Conservation (phyloP, 1,140 invertebrate species). For the Mya arenaria region DNA sequence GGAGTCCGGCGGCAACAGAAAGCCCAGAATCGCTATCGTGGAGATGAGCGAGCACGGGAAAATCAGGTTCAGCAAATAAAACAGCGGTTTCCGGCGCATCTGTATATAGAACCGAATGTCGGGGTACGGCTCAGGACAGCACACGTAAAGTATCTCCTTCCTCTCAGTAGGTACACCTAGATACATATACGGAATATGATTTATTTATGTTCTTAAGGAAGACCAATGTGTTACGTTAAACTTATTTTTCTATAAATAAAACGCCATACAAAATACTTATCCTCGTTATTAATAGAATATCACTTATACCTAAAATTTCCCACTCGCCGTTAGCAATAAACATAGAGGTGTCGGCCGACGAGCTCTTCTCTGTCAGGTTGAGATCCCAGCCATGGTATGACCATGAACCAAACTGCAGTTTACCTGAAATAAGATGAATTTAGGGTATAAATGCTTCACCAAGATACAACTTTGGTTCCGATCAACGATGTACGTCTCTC, state of each 20-base stretch:
- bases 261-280: no score
- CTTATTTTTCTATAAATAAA: no score
- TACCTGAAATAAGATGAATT: constrained; percentile 20
- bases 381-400: constrained; percentile 74
- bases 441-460: no score
- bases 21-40: constrained; percentile 92
- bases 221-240: no score
- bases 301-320: constrained; percentile 76
- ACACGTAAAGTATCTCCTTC: constrained; percentile 88
- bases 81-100: constrained; percentile 96
- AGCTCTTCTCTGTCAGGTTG: constrained; percentile 82
- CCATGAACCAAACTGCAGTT: constrained; percentile 70
- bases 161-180: constrained; percentile 19
- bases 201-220: no score
- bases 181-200: no score
- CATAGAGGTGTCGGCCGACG: constrained; percentile 82
- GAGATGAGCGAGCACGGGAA: constrained; percentile 82
- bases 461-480: no score
- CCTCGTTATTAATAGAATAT: no score
- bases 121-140: constrained; percentile 94
- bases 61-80: constrained; percentile 88
- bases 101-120: constrained; percentile 99
- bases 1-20: constrained; percentile 83
- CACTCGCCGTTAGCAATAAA: constrained; percentile 85
- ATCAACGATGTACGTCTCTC: no score